Percentiles rank a stretch among this genome's conserved stretches.
Evolutionary conservation across 2,113 vertebrate genomes (phyloP).

Genomic region (Rhabdomys dilectus): DNA sequence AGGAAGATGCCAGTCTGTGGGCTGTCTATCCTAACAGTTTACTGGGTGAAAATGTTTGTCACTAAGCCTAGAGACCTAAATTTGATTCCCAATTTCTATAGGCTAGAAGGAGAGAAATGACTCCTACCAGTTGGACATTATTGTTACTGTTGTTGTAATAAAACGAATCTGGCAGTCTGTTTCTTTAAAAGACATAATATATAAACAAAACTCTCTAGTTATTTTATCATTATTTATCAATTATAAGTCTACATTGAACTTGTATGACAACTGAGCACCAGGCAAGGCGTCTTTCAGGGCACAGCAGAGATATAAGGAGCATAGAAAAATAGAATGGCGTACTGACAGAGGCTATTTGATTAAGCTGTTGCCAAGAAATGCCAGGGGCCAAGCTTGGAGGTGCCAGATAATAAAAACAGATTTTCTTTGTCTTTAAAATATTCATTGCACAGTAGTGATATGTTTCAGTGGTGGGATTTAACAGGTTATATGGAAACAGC

Average conservation of each 20-base stretch:
- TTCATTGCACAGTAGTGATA: not conserved
- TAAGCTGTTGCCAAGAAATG: not conserved
- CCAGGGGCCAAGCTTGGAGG: not conserved
- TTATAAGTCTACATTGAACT: not conserved
- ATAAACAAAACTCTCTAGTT: not conserved
- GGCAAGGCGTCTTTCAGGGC: not conserved
- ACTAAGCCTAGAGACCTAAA: too few species aligned
- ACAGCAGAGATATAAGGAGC: not conserved
- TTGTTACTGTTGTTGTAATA: not conserved
- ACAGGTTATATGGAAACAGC: not conserved
- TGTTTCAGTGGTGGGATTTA: constrained; percentile 10
- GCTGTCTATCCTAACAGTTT: not conserved
- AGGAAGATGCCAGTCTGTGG: not conserved
- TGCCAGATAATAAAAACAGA: constrained; percentile 7
- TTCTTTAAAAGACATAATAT: not conserved
- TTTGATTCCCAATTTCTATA: not conserved
- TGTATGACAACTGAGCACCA: not conserved
- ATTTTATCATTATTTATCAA: not conserved
- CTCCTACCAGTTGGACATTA: not conserved
- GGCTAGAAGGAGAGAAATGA: not conserved
- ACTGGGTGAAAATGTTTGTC: not conserved
- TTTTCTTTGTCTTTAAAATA: constrained; percentile 23
- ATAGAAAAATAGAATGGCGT: not conserved
- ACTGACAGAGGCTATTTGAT: not conserved
- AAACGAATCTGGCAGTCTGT: not conserved